Percentiles rank a stretch among this genome's conserved stretches.
Conservation (phyloP, 2,888 invertebrate genomes). For the Hoplodrina ambigua region DNA sequence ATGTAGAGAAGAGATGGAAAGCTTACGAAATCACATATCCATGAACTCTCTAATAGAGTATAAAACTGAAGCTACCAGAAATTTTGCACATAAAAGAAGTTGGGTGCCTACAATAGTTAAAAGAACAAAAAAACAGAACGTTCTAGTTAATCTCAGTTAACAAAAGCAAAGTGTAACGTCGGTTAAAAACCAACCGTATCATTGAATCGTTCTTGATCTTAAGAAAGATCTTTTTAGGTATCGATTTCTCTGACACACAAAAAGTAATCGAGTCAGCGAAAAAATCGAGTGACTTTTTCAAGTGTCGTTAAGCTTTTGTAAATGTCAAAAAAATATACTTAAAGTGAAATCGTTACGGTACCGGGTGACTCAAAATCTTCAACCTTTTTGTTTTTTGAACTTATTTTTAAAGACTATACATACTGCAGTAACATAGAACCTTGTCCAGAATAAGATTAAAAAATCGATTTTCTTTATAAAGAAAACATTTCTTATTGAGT, state of each 20-base stretch:
- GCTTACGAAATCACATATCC: slow-evolving; percentile 17
- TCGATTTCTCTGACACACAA: slow-evolving; percentile 76
- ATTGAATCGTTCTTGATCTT: slow-evolving; percentile 67
- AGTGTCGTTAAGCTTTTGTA: slow-evolving; percentile 51
- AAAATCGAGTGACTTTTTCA: slow-evolving; percentile 58
- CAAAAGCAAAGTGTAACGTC: slow-evolving; percentile 63
- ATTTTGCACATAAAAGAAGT: slow-evolving; percentile 52
- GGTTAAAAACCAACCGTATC: slow-evolving; percentile 65
- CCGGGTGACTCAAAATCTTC: slow-evolving; percentile 19
- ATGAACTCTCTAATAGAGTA: slow-evolving; percentile 43
- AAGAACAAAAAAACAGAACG: slow-evolving; percentile 24
- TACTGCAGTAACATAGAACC: no score
- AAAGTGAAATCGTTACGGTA: slow-evolving; percentile 62
- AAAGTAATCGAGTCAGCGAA: slow-evolving; percentile 73
- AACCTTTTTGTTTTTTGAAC: slow-evolving; percentile 33
- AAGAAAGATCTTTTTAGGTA: slow-evolving; percentile 67
- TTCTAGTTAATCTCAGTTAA: slow-evolving; percentile 48
- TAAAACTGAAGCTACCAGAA: slow-evolving; percentile 36
- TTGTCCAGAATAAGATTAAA: no score
- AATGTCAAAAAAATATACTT: slow-evolving; percentile 60
- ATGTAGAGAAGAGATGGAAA: background rate
- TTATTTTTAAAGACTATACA: background rate
- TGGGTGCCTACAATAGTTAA: slow-evolving; percentile 29
- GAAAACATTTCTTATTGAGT: no score
- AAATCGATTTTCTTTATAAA: no score